These are phyloP conservation scores for Pantelozetes paolii DNA, from an alignment of 2,888 invertebrate species.

Conservation along the genomic window DNA sequence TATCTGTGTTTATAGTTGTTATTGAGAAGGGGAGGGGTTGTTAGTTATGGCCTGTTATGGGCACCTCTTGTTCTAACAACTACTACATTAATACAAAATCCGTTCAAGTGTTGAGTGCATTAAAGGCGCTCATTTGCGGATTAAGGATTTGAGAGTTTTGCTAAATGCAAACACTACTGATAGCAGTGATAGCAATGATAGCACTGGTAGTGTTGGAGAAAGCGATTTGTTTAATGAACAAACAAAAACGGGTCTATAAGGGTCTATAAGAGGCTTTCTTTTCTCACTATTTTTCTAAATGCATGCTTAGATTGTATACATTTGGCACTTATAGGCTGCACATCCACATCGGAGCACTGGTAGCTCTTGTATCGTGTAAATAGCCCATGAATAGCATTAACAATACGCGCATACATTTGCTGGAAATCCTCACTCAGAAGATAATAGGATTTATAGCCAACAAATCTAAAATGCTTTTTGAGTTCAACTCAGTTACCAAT, in stretches of 20 bases:
- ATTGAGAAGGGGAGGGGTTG: neutral
- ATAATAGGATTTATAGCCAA: slow-evolving; percentile 39
- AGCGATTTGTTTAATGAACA: slow-evolving; percentile 39
- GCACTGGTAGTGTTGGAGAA: slow-evolving; percentile 3
- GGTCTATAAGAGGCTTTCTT: slow-evolving; percentile 35
- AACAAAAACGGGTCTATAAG: slow-evolving; percentile 33
- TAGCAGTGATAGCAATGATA: slow-evolving; percentile 10
- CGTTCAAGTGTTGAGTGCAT: slow-evolving; percentile 37
- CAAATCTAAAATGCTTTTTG: slow-evolving; percentile 39
- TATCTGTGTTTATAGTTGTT: neutral
- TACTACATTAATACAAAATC: slow-evolving; percentile 29
- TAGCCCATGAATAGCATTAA: slow-evolving; percentile 38
- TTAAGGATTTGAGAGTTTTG: slow-evolving; percentile 33
- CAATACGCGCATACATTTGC: slow-evolving; percentile 34
- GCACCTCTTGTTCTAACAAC: neutral
- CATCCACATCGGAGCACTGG: neutral
- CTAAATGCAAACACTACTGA: slow-evolving; percentile 35
- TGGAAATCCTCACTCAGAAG: slow-evolving; percentile 35
- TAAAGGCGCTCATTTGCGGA: slow-evolving; percentile 36
- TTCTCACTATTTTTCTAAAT: slow-evolving; percentile 34
- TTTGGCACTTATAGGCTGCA: neutral
- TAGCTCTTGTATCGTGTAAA: slow-evolving; percentile 27
- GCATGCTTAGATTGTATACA: slow-evolving; percentile 19
- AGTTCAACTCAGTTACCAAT: slow-evolving; percentile 25
- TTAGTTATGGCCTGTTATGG: neutral